Percentiles rank a stretch among this genome's conserved stretches.
Conservation (phyloP, 2,888 invertebrate species). For the Dryadula phaetusa region DNA sequence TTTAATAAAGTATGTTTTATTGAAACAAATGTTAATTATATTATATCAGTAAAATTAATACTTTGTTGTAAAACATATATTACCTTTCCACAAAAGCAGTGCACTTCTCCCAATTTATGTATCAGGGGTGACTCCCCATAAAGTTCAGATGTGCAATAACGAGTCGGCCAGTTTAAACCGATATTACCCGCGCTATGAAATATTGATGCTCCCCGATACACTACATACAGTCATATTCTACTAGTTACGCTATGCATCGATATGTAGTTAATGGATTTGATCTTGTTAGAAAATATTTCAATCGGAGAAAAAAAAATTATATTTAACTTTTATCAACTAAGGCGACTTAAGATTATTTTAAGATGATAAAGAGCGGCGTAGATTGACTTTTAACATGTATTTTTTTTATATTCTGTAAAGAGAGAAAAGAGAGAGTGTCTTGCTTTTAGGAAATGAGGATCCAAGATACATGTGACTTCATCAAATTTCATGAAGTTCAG, state of each 20-base stretch:
- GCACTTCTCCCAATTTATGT: slow-evolving; percentile 79
- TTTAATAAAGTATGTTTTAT: slow-evolving; percentile 44
- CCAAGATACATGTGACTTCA: too few species aligned
- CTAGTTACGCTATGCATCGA: slow-evolving; percentile 37
- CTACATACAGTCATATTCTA: slow-evolving; percentile 49
- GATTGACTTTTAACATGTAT: too few species aligned
- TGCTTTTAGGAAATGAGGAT: too few species aligned
- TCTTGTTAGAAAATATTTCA: slow-evolving; percentile 27
- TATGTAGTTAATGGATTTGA: slow-evolving; percentile 48
- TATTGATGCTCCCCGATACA: slow-evolving; percentile 69
- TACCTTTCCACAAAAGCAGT: slow-evolving; percentile 72
- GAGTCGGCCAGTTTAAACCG: slow-evolving; percentile 76
- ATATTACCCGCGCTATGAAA: slow-evolving; percentile 75
- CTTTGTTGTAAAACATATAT: slow-evolving; percentile 66
- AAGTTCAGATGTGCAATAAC: slow-evolving; percentile 79
- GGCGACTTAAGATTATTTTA: too few species aligned
- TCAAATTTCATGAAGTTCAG: too few species aligned
- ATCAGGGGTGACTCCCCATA: slow-evolving; percentile 76
- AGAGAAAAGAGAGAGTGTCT: too few species aligned
- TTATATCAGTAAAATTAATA: slow-evolving; percentile 74
- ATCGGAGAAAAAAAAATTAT: too few species aligned
- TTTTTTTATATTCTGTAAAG: too few species aligned
- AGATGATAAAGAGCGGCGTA: too few species aligned
- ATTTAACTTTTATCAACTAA: too few species aligned
- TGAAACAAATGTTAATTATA: slow-evolving; percentile 56